A percentile compares a stretch with the other conserved stretches of the same genome.
Conservation (phyloP, 1,140 invertebrate genomes). For the Monomorium pharaonis region DNA sequence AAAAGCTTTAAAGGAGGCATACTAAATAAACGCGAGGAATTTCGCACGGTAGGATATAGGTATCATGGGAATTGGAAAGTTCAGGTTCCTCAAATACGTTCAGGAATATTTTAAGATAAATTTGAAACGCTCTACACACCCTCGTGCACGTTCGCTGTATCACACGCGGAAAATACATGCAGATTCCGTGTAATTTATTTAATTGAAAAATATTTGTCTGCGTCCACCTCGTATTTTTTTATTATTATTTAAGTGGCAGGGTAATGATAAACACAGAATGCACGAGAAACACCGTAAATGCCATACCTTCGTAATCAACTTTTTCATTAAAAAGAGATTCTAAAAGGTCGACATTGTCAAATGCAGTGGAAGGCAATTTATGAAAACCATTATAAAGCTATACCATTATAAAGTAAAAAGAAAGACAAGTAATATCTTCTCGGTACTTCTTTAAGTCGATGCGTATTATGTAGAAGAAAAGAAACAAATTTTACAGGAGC, state of each 20-base stretch:
- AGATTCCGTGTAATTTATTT: not conserved
- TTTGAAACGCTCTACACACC: slow-evolving; percentile 14
- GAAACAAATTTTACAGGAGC: not conserved
- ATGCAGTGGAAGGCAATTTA: not conserved
- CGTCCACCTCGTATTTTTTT: not conserved
- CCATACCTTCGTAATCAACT: not conserved
- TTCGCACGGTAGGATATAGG: not conserved
- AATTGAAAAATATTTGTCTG: not conserved
- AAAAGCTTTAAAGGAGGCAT: slow-evolving; percentile 23
- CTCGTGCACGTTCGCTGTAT: not conserved
- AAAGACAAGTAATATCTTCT: not conserved
- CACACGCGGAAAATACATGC: not conserved
- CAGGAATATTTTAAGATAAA: slow-evolving; percentile 27
- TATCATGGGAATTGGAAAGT: slow-evolving; percentile 11
- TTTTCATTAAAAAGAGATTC: not conserved
- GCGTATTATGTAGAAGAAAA: not conserved
- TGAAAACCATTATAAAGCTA: not conserved
- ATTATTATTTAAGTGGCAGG: not conserved
- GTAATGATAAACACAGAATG: not conserved
- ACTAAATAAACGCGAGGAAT: slow-evolving; percentile 16
- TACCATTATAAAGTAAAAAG: not conserved
- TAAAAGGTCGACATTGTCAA: not conserved
- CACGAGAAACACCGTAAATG: not conserved
- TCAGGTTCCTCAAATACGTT: slow-evolving; percentile 7
- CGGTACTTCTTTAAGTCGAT: not conserved